Percentiles rank a stretch among this genome's conserved stretches.
Evolutionary conservation across 2,888 invertebrate species (phyloP).

Genomic region (Pristionchus exspectatus): DNA sequence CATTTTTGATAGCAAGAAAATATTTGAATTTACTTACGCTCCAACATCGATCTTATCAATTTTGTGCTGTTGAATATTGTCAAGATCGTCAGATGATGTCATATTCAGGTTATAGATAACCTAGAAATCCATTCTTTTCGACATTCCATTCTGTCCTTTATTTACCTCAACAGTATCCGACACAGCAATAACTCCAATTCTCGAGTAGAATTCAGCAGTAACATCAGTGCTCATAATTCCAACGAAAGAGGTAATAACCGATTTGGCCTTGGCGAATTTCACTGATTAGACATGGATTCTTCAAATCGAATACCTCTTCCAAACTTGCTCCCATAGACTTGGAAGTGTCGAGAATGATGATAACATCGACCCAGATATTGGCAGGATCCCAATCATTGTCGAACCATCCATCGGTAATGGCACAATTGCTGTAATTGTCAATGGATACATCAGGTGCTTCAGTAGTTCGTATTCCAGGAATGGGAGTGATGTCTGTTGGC

Average conservation of each 20-base stretch:
- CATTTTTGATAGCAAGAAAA: neutral
- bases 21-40: neutral
- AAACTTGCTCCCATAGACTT: slow-evolving; percentile 9
- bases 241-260: neutral
- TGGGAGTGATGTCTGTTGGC: neutral
- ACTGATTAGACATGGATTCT: neutral
- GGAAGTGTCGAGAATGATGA: slow-evolving; percentile 30
- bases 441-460: neutral
- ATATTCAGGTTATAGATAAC: slow-evolving; percentile 34
- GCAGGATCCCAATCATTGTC: neutral
- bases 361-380: slow-evolving; percentile 2
- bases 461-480: neutral
- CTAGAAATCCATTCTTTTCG: neutral
- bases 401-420: neutral
- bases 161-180: neutral
- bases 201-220: neutral
- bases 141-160: neutral
- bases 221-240: neutral
- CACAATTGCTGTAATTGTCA: slow-evolving; percentile 14
- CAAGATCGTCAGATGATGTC: neutral
- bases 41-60: slow-evolving; percentile 36
- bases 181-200: neutral
- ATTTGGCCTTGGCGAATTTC: neutral
- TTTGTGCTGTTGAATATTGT: neutral
- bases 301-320: neutral